Evolutionary conservation across 2,888 invertebrate genomes (phyloP).

Genomic region (Brachypalpus laphriformis): DNA sequence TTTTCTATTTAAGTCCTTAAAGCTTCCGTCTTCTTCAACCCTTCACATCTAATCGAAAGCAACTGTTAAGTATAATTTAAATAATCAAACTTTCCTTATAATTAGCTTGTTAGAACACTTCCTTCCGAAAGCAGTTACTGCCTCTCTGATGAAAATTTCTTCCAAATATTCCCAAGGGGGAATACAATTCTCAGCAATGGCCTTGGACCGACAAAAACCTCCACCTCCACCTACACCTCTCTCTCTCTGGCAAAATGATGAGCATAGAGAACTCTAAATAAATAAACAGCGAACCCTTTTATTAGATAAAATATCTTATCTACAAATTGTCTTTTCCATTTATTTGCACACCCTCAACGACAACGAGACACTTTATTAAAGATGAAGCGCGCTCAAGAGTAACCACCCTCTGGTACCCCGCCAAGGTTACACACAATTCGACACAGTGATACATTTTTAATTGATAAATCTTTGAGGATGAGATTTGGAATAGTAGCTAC

Average conservation of each 20-base stretch:
- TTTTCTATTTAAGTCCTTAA: neutral
- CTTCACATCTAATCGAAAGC: neutral
- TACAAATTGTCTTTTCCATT: slow-evolving; percentile 56
- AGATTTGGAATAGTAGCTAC: slow-evolving; percentile 34
- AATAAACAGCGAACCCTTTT: slow-evolving; percentile 63
- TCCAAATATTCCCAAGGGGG: neutral
- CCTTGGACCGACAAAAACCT: neutral
- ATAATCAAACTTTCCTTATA: slow-evolving; percentile 43
- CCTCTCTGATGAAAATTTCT: neutral
- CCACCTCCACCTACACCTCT: neutral
- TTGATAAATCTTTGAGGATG: slow-evolving; percentile 56
- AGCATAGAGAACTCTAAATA: slow-evolving; percentile 43
- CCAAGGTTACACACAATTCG: slow-evolving; percentile 36
- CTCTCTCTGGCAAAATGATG: neutral
- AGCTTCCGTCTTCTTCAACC: neutral
- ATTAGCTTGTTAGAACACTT: slow-evolving; percentile 39
- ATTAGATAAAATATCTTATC: slow-evolving; percentile 57
- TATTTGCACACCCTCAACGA: slow-evolving; percentile 29
- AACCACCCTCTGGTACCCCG: neutral
- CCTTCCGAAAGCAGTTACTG: neutral
- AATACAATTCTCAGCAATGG: neutral
- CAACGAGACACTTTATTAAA: slow-evolving; percentile 29
- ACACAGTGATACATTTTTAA: slow-evolving; percentile 57
- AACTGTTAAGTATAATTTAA: slow-evolving; percentile 44
- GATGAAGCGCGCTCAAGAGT: slow-evolving; percentile 7